Percentiles rank a stretch among this genome's conserved stretches.
phyloP scores from a whole-genome alignment of 2,113 vertebrate genomes.

The Myotis brandtii region DNA sequence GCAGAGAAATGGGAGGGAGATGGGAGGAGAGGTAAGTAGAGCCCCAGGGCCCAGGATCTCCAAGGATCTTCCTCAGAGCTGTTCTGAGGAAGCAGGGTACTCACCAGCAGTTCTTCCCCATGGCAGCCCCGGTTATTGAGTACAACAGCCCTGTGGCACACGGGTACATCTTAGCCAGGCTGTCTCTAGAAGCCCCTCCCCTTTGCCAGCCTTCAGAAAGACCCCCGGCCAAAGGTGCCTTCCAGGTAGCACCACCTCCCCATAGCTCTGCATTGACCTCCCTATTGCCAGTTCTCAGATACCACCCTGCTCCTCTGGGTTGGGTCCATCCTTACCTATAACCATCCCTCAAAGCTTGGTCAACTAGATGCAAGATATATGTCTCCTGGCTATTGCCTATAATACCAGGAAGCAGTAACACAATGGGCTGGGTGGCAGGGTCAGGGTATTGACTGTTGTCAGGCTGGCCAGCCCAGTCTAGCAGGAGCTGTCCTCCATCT shows the following conservation, averaged over 20 bases:
- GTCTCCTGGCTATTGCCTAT: conserved; percentile 89
- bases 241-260: not conserved
- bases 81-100: not conserved
- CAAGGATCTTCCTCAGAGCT: not conserved
- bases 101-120: conserved; percentile 90
- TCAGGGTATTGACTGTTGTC: conserved; percentile 77
- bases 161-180: not conserved
- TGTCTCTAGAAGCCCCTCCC: not conserved
- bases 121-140: conserved; percentile 90
- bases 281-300: not conserved
- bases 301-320: not conserved
- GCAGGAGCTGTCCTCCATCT: conserved; percentile 91
- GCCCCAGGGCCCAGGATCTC: not conserved
- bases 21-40: not conserved
- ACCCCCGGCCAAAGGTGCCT: not conserved
- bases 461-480: conserved; percentile 89
- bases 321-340: conserved; percentile 86
- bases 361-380: conserved; percentile 87
- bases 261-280: not conserved
- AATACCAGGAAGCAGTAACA: conserved; percentile 91
- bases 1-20: not conserved
- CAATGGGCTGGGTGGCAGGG: conserved; percentile 85
- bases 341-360: conserved; percentile 84
- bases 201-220: not conserved
- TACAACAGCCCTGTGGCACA: conserved; percentile 87